Evolutionary conservation across 2,888 invertebrate species (phyloP), one percentile per base, ranked within the genome.

Genomic region (Sinopyrophorus schimmeli): DNA sequence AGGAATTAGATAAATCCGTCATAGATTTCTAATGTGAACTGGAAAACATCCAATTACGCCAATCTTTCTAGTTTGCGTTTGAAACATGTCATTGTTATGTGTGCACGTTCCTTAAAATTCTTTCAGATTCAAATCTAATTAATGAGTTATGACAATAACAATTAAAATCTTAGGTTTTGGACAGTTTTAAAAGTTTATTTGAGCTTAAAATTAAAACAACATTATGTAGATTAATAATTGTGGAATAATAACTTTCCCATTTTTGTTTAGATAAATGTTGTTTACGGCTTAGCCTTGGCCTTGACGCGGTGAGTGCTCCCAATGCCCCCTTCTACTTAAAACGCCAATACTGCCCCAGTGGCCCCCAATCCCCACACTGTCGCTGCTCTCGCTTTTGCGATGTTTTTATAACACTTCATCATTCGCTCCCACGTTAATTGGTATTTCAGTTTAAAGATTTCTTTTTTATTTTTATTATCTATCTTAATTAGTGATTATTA

Each of bases 241-340:
- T 18, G 32, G 24, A 31, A 37, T 31, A 49, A 43, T 38, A 34
- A 39, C 31, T 31, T 48, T 40, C 27, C 48, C 31, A 53, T 53
- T 53, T 53, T 50, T 53, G 44, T 53, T 28, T 57, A 53, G 50
- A 52, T 52, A 55, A 58, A 51, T 47, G 60, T 64, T 65, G 64
- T 66, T 66, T 65, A 63, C 63, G 51, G 62, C 62, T 55, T 62
- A 66, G 65, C 67, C 67, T 68, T 68, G 67, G 65, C 67, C 67
- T 68, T 68, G 66, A 55, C 60, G 64, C 66, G 67, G 67, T 66
- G 66, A 66, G 54, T 68, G 67, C 65, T 63, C 67, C 63, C 60
- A 39, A 54, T 46, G 41, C 38, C 49, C 49, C 47, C 57, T 55
- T 58, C 59, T 60, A 56, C 60, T 56, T 58, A 59, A 55, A 58